These are phyloP conservation scores for Sphaerophoria rueppellii DNA, from an alignment of 2,888 invertebrate genomes.

Conservation along the genomic window DNA sequence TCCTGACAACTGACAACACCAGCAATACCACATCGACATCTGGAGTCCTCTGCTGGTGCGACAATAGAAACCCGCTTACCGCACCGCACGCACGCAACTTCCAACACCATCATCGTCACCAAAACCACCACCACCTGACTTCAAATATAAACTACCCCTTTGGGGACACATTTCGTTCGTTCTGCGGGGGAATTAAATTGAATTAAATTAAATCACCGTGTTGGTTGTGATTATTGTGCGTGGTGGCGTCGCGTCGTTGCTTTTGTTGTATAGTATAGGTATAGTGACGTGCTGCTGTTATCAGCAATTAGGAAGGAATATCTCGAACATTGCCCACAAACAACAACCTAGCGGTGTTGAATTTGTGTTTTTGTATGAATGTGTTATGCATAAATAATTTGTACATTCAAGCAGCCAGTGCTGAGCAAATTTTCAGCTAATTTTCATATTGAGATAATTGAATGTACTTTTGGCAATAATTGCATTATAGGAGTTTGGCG, in stretches of 20 bases:
- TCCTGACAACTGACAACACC: conserved; percentile 71
- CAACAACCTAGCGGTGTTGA: conserved; percentile 11
- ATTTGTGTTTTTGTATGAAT: neutral
- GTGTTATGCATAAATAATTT: conserved; percentile 14
- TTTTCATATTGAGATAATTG: conserved; percentile 11
- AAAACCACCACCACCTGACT: neutral
- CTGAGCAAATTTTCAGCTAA: conserved; percentile 10
- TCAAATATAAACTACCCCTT: neutral
- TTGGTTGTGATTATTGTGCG: conserved; percentile 26
- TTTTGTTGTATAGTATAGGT: conserved; percentile 4
- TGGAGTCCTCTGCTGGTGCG: neutral
- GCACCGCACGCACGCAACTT: neutral
- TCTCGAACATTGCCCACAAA: conserved; percentile 12
- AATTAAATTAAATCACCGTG: conserved; percentile 71
- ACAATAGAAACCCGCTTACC: neutral
- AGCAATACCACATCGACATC: conserved; percentile 40
- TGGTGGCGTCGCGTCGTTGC: neutral
- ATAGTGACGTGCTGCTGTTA: conserved; percentile 43
- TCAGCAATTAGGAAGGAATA: conserved; percentile 48
- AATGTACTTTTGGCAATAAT: neutral
- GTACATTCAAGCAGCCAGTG: neutral
- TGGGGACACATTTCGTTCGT: conserved; percentile 39
- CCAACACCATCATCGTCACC: neutral
- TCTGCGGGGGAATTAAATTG: conserved; percentile 51
- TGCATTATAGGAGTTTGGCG: neutral